Evolutionary conservation across 2,113 vertebrate genomes (phyloP), one percentile per base, ranked within the genome.

Genomic region (Callaeas wilsoni): DNA sequence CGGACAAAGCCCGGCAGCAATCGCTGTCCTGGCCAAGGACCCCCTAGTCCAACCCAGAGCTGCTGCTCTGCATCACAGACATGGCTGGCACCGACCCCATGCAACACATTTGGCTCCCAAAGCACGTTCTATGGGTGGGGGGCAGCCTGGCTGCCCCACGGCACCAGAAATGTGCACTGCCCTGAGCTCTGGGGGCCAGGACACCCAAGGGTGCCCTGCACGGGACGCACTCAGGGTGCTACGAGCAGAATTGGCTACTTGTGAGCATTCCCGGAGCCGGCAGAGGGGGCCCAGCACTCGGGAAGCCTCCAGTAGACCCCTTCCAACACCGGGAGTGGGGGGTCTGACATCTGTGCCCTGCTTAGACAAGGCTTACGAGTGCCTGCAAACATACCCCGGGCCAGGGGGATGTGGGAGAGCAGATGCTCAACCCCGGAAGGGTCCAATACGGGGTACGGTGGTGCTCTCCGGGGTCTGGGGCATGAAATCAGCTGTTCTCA

Each of bases 241-340:
- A 12, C 2, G 56, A 44, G 46, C 69, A 18, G 20, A 6, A 27
- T 7, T 26, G 60, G 16, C 10, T 4, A 27, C 68, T n/a, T 78
- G 64, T 75, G 75, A 79, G 44, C 80, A 57, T 74, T 75, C 30
- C 37, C 27, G 4, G 8, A 59, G 90, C 95, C 97, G 82, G 96
- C 82, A 97, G 98, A 96, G 97, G 96, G 97, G 93, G 87, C 89
- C 84, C 75, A 44, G 87, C 41, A 29, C 63, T 68, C 59, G 3
- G 65, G 44, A 41, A 76, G 84, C 30, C 75, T 42, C 32, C 33
- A 2, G 64, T n/a, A 87, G 60, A 67, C 55, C 65, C 82, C 74
- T 52, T 59, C n/a, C 44, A 8, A 9, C 16, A 6, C 57, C 4
- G 32, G 13, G 10, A 60, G 39, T 64, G n/a, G 5, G 60, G 60